A percentile compares a stretch with the other conserved stretches of the same genome.
These are phyloP conservation scores for Deilephila elpenor DNA, from an alignment of 2,888 invertebrate genomes.

Conservation along the genomic window DNA sequence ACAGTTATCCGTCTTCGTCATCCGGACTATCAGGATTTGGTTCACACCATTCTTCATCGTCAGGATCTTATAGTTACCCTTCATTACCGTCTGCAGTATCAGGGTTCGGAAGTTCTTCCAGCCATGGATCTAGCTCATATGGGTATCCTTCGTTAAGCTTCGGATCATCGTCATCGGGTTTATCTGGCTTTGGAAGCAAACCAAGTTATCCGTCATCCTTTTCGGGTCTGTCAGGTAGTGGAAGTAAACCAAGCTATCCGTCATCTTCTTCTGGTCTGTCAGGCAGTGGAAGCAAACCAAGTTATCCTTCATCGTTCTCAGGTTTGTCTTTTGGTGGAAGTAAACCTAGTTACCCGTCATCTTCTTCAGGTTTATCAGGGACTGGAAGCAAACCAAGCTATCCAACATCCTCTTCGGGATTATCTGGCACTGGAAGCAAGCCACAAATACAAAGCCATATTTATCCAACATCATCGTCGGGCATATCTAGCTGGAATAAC, in stretches of 20 bases:
- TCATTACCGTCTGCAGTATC: slow-evolving; percentile 11
- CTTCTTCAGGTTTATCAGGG: not conserved
- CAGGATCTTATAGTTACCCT: not conserved
- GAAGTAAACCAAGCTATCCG: not conserved
- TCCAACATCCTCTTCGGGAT: not conserved
- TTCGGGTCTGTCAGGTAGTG: not conserved
- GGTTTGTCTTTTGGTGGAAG: not conserved
- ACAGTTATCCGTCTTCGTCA: slow-evolving; percentile 24
- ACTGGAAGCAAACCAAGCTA: slow-evolving; percentile 15
- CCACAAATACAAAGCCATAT: not conserved
- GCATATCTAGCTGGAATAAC: not conserved
- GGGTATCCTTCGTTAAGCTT: not conserved
- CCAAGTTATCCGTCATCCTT: not conserved
- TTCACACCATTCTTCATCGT: slow-evolving; percentile 4
- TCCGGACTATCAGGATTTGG: slow-evolving; percentile 22
- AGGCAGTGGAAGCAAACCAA: not conserved
- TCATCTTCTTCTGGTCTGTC: not conserved
- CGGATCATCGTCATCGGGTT: not conserved
- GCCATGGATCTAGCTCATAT: not conserved
- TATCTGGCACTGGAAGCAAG: not conserved
- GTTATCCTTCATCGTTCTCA: not conserved
- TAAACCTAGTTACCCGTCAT: not conserved
- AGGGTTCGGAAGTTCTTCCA: slow-evolving; percentile 6
- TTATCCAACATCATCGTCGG: slow-evolving; percentile 26
- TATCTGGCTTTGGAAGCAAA: not conserved